Conservation (phyloP, 2,888 invertebrate species). For the Brenthis ino region DNA sequence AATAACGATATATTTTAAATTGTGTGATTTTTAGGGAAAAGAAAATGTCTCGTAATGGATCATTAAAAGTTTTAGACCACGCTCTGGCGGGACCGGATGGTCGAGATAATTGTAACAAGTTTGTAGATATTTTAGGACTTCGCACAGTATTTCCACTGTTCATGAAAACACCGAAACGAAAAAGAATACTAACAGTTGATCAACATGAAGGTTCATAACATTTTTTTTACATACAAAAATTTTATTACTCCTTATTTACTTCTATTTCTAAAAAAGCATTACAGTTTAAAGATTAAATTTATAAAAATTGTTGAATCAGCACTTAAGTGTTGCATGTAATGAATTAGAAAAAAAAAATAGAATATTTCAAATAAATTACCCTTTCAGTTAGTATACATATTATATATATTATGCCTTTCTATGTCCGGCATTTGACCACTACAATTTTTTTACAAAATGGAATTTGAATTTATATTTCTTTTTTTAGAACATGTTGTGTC, state of each 20-base stretch:
- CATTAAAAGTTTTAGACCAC: conserved; percentile 98
- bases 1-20: too few species aligned
- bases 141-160: conserved; percentile 98
- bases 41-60: conserved; percentile 97
- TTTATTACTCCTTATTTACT: too few species aligned
- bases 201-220: conserved; percentile 90
- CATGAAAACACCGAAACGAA: conserved; percentile 98
- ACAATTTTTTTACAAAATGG: too few species aligned
- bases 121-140: conserved; percentile 98
- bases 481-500: conserved; percentile 93
- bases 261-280: too few species aligned
- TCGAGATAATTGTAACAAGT: conserved; percentile 97
- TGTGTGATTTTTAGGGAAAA: conserved; percentile 85
- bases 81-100: conserved; percentile 97
- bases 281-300: too few species aligned
- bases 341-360: too few species aligned
- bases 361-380: too few species aligned
- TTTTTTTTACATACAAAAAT: not conserved
- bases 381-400: too few species aligned
- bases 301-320: too few species aligned
- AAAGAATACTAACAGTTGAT: conserved; percentile 90
- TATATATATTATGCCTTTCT: too few species aligned
- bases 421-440: too few species aligned
- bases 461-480: not conserved
- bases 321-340: too few species aligned